phyloP scores from a whole-genome alignment of 37 sponge, comb jelly and placozoan species.

The Mnemiopsis leidyi region DNA sequence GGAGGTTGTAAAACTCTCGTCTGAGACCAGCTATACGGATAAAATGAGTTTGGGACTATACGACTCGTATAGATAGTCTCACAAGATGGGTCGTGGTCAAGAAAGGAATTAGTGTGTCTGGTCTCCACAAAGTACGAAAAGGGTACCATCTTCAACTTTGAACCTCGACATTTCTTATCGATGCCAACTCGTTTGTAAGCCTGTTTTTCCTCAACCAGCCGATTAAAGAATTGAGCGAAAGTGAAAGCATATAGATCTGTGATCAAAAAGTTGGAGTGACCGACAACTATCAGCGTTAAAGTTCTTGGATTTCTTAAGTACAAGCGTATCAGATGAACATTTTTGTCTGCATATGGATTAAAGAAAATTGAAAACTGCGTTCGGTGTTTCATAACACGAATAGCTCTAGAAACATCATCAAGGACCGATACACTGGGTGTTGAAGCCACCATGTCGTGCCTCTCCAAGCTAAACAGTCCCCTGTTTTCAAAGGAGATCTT shows the following conservation, averaged over 20 bases:
- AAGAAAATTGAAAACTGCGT: not conserved
- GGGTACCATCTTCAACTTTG: not conserved
- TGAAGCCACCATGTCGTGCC: not conserved
- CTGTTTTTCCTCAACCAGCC: not conserved
- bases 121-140: not conserved
- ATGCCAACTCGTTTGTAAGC: not conserved
- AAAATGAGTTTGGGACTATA: not conserved
- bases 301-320: not conserved
- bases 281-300: not conserved
- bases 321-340: not conserved
- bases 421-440: not conserved
- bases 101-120: not conserved
- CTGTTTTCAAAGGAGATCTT: not conserved
- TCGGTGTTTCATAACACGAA: not conserved
- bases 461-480: not conserved
- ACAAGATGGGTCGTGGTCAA: not conserved
- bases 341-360: not conserved
- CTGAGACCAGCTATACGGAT: not conserved
- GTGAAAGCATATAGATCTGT: not conserved
- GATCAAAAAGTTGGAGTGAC: not conserved
- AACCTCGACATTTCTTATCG: not conserved
- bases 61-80: not conserved
- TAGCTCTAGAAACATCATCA: not conserved
- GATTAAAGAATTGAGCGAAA: not conserved
- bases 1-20: not conserved